These are phyloP conservation scores for Hirtodrosophila cameraria DNA, from an alignment of 2,888 invertebrate genomes.

Conservation along the genomic window DNA sequence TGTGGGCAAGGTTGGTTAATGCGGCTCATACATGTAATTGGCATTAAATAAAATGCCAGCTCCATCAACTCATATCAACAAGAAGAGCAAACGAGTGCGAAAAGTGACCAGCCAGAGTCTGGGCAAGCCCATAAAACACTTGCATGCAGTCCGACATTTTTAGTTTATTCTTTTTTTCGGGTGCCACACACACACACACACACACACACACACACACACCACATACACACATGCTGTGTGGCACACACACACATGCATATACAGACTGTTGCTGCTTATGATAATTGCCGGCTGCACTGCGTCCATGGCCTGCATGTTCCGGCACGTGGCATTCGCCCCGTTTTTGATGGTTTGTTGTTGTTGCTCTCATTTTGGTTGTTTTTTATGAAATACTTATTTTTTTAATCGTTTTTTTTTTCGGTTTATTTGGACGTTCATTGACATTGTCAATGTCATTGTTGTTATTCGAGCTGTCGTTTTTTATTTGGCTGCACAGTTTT, in stretches of 20 bases:
- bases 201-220: not conserved
- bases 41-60: slow-evolving; percentile 77
- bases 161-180: slow-evolving; percentile 73
- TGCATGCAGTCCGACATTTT: slow-evolving; percentile 46
- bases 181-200: slow-evolving; percentile 36
- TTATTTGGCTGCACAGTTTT: slow-evolving; percentile 42
- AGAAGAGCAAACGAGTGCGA: slow-evolving; percentile 13
- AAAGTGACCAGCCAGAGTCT: slow-evolving; percentile 46
- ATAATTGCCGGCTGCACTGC: slow-evolving; percentile 75
- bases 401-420: slow-evolving; percentile 11
- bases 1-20: slow-evolving; percentile 64
- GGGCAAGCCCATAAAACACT: slow-evolving; percentile 20
- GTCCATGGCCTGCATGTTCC: slow-evolving; percentile 35
- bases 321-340: slow-evolving; percentile 63
- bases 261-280: slow-evolving; percentile 74
- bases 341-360: slow-evolving; percentile 49
- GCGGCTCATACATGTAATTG: slow-evolving; percentile 79
- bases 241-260: not conserved
- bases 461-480: slow-evolving; percentile 55
- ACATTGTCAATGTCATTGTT: slow-evolving; percentile 81
- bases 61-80: slow-evolving; percentile 11
- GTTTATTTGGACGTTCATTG: slow-evolving; percentile 71
- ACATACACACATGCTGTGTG: not conserved
- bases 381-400: slow-evolving; percentile 8
- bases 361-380: slow-evolving; percentile 18